These are phyloP conservation scores for Pipistrellus kuhlii DNA, from an alignment of 2,797 vertebrate genomes.

Conservation along the genomic window DNA sequence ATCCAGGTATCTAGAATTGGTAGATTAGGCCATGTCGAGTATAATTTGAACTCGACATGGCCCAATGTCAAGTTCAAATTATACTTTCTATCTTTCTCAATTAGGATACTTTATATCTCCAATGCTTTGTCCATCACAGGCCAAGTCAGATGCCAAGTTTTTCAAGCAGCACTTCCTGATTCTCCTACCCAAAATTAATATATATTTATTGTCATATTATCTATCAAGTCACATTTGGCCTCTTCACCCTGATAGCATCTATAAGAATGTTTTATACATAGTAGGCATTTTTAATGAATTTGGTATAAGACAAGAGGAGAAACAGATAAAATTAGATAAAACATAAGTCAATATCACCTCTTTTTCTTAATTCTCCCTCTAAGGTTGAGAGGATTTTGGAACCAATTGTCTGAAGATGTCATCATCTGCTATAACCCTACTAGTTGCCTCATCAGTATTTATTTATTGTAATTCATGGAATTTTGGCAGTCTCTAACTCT, in stretches of 20 bases:
- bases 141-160: background rate
- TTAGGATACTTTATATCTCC: background rate
- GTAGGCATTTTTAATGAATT: background rate
- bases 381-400: background rate
- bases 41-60: background rate
- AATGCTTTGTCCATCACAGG: background rate
- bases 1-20: background rate
- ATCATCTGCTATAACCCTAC: background rate
- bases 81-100: background rate
- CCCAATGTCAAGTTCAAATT: background rate
- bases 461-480: background rate
- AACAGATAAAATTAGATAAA: conserved; percentile 3
- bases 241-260: background rate
- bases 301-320: background rate
- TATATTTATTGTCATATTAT: background rate
- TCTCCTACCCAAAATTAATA: background rate
- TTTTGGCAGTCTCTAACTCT: background rate
- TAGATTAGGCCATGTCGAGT: too few relatives aligned
- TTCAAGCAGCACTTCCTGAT: background rate
- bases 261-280: background rate
- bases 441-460: background rate
- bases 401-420: background rate
- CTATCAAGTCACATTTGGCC: background rate
- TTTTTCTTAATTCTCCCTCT: background rate
- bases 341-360: background rate